phyloP scores from a whole-genome alignment of 2,113 vertebrate genomes.

The Crotalus viridis region DNA sequence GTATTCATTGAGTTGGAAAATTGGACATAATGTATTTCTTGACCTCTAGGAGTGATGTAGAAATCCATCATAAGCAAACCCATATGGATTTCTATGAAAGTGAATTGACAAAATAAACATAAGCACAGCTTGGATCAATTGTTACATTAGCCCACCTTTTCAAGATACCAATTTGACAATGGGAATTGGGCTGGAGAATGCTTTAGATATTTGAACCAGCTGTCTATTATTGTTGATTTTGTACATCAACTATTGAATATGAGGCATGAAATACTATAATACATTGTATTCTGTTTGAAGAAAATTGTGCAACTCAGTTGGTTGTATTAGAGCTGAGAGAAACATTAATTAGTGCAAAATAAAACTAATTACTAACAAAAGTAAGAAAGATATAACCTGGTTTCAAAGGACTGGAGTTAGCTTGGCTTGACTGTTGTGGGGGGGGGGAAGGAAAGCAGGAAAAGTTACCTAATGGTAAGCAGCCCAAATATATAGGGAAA shows the following conservation, averaged over 20 bases:
- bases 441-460: too few relatives aligned
- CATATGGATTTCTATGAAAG: too few relatives aligned
- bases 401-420: too few relatives aligned
- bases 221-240: background rate
- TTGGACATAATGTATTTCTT: background rate
- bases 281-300: background rate
- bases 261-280: background rate
- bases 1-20: background rate
- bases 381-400: too few relatives aligned
- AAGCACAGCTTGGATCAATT: background rate
- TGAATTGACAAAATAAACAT: background rate
- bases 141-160: background rate
- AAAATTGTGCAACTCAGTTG: background rate
- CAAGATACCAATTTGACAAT: background rate
- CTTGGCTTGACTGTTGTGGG: too few relatives aligned
- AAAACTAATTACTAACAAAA: too few relatives aligned
- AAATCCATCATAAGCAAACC: background rate
- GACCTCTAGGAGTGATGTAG: background rate
- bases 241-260: background rate
- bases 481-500: too few relatives aligned
- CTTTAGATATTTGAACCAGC: background rate
- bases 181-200: background rate
- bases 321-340: too few relatives aligned
- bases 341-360: too few relatives aligned
- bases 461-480: too few relatives aligned